Evolutionary conservation across 1,140 invertebrate species (phyloP).

Genomic region (Drosophila virilis): DNA sequence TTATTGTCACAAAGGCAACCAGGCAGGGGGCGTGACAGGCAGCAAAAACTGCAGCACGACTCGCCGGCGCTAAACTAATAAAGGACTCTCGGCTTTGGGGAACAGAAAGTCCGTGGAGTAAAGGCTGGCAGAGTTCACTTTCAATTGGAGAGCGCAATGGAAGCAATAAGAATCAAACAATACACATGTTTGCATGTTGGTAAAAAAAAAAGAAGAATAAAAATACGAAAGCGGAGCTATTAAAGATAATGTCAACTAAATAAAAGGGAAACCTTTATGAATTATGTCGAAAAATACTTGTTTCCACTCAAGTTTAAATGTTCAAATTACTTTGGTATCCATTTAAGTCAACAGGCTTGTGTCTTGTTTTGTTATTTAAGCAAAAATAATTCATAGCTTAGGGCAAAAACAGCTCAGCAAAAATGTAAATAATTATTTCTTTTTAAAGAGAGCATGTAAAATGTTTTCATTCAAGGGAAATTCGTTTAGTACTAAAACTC

Average conservation of each 20-base stretch:
- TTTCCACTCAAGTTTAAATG: too few species aligned
- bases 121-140: conserved; percentile 11
- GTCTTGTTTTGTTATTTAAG: too few species aligned
- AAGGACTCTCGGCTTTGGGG: conserved; percentile 42
- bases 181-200: conserved; percentile 9
- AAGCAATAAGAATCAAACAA: conserved; percentile 21
- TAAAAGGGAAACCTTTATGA: conserved; percentile 11
- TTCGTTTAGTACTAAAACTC: background rate
- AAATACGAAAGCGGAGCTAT: conserved; percentile 6
- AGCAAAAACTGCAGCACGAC: conserved; percentile 24
- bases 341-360: too few species aligned
- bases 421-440: too few species aligned
- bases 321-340: background rate
- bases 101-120: background rate
- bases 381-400: too few species aligned
- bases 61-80: conserved; percentile 70
- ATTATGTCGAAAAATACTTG: conserved; percentile 19
- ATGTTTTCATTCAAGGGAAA: background rate
- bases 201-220: conserved; percentile 1
- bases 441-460: background rate
- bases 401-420: too few species aligned
- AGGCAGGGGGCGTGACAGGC: conserved; percentile 19
- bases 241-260: conserved; percentile 15
- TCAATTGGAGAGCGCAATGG: conserved; percentile 35
- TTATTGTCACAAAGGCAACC: conserved; percentile 73